Conservation (phyloP, 2,113 vertebrate species). For the Aramus guarauna region DNA sequence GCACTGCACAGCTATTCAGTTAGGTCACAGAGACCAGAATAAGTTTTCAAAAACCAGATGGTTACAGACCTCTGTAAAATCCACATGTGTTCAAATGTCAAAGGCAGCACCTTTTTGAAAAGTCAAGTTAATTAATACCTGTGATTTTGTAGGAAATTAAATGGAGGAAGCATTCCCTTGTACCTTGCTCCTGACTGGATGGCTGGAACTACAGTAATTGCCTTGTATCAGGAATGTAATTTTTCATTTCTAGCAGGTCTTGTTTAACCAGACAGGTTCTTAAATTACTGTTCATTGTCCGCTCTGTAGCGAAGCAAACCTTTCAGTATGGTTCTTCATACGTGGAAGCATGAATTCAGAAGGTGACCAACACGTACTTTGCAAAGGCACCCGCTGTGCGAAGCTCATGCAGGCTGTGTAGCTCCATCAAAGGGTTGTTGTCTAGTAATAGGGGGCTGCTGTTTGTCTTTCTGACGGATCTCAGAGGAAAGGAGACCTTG, state of each 20-base stretch:
- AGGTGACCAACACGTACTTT: neutral
- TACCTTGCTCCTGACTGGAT: neutral
- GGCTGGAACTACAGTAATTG: constrained; percentile 27
- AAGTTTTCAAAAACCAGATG: neutral
- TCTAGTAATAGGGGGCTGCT: neutral
- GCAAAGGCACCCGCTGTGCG: neutral
- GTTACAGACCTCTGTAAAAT: neutral
- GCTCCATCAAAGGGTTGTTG: neutral
- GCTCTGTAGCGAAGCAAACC: neutral
- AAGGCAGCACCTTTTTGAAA: neutral
- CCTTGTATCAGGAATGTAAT: constrained; percentile 17
- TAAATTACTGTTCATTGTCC: constrained; percentile 29
- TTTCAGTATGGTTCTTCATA: neutral
- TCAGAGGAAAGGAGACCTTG: neutral
- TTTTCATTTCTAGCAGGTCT: constrained; percentile 47
- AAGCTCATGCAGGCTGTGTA: neutral
- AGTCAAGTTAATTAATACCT: constrained; percentile 48
- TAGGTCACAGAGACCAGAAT: neutral
- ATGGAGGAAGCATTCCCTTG: neutral
- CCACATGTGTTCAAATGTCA: neutral
- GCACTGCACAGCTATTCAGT: neutral
- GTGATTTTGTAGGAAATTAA: constrained; percentile 33
- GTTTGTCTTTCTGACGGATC: neutral
- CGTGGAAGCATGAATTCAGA: neutral
- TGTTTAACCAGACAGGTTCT: constrained; percentile 14